Percentiles rank a stretch among this genome's conserved stretches.
Conservation (phyloP, 2,888 invertebrate genomes). For the Chloroclysta siterata region DNA sequence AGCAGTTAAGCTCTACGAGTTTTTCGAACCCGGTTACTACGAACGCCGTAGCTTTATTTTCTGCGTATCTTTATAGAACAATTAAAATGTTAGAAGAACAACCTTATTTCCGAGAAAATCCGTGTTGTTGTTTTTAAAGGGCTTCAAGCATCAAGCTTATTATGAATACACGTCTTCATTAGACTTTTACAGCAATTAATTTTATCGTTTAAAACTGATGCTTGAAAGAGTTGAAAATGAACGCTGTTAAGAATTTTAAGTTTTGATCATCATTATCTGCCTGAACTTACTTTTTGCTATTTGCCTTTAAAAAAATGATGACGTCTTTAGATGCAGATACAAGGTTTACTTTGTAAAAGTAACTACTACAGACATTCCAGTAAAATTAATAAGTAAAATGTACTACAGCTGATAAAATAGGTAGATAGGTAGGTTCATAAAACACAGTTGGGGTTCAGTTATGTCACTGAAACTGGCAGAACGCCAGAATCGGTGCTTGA, state of each 20-base stretch:
- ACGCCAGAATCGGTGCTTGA: constrained; percentile 28
- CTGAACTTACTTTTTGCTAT: too few species aligned
- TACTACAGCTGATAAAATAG: constrained; percentile 17
- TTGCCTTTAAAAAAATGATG: too few species aligned
- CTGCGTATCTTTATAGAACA: background rate
- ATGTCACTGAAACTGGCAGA: constrained; percentile 22
- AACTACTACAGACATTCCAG: background rate
- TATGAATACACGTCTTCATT: too few species aligned
- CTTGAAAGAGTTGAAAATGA: too few species aligned
- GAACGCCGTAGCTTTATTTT: background rate
- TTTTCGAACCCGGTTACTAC: background rate
- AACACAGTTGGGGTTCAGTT: constrained; percentile 28
- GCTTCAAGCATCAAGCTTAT: background rate
- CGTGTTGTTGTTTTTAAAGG: background rate
- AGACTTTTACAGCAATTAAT: too few species aligned
- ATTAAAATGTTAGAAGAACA: background rate
- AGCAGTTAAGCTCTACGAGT: background rate
- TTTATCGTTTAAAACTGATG: too few species aligned
- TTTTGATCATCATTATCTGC: too few species aligned
- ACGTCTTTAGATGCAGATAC: too few species aligned
- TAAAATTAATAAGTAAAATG: constrained; percentile 6
- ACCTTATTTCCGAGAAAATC: background rate
- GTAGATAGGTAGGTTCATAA: constrained; percentile 25
- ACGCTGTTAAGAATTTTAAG: too few species aligned
- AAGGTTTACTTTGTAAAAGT: background rate